Conservation (phyloP, 2,888 invertebrate genomes). For the Phrixothrix hirtus region DNA sequence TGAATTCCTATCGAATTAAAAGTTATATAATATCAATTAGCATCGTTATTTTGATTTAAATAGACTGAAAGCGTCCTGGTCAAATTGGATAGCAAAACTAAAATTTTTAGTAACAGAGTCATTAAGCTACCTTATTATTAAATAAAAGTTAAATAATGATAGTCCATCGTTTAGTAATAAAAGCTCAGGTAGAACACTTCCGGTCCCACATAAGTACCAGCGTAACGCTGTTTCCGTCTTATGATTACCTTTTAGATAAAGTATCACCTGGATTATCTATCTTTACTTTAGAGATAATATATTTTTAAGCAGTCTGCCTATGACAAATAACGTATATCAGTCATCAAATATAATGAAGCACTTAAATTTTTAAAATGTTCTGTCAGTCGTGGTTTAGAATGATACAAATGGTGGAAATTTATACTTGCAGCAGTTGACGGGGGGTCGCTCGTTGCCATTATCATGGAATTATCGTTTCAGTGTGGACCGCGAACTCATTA, state of each 20-base stretch:
- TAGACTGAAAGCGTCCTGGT: too few species aligned
- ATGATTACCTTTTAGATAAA: conserved; percentile 31
- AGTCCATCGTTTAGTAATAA: conserved; percentile 25
- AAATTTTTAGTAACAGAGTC: conserved; percentile 3
- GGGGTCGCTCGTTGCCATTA: conserved; percentile 60
- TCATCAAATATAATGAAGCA: conserved; percentile 14
- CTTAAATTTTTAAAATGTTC: conserved; percentile 23
- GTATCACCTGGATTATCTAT: conserved; percentile 39
- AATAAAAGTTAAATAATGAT: conserved; percentile 12
- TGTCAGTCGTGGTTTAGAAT: conserved; percentile 13
- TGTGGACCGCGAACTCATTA: conserved; percentile 55
- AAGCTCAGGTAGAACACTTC: conserved; percentile 36
- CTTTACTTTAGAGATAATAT: conserved; percentile 39
- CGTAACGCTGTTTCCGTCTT: conserved; percentile 38
- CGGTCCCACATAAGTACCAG: conserved; percentile 36
- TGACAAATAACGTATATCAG: conserved; percentile 24
- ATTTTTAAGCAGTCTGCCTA: conserved; percentile 25
- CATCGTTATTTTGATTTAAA: too few species aligned
- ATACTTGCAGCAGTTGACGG: conserved; percentile 26
- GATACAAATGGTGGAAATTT: conserved; percentile 24
- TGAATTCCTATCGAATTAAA: too few species aligned
- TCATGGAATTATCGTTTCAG: conserved; percentile 59
- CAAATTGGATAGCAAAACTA: too few species aligned
- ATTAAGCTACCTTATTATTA: conserved; percentile 14
- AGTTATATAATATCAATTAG: too few species aligned